phyloP scores from a whole-genome alignment of 2,113 vertebrate genomes.

The Merops nubicus region DNA sequence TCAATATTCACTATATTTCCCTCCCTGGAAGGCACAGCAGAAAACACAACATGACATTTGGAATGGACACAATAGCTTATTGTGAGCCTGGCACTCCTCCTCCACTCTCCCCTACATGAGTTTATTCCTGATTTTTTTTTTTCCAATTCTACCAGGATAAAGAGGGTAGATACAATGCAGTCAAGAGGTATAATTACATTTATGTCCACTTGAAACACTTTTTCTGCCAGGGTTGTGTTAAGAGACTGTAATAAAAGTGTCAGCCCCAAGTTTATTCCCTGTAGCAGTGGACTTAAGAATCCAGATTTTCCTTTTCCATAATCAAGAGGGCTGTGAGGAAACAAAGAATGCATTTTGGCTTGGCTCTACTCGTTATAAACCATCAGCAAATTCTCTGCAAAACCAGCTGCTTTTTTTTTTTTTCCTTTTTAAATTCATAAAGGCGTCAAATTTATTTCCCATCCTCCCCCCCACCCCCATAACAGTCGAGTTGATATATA shows the following conservation, averaged over 20 bases:
- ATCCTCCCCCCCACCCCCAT: slow-evolving; percentile 67
- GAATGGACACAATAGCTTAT: not conserved
- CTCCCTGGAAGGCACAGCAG: not conserved
- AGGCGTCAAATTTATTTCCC: slow-evolving; percentile 74
- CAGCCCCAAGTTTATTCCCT: not conserved
- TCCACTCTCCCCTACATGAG: not conserved
- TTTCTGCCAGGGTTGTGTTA: not conserved
- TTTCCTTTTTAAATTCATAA: slow-evolving; percentile 69
- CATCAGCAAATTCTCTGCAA: slow-evolving; percentile 85
- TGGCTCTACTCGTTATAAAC: slow-evolving; percentile 76
- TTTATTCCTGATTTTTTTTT: not conserved
- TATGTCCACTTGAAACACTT: not conserved
- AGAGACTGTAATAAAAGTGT: not conserved
- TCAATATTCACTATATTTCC: not conserved
- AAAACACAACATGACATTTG: not conserved
- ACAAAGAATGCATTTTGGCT: slow-evolving; percentile 69
- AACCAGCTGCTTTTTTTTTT: slow-evolving; percentile 91
- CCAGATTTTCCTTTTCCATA: not conserved
- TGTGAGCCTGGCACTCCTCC: not conserved
- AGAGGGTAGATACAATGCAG: not conserved
- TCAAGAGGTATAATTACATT: not conserved
- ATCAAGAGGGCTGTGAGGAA: slow-evolving; percentile 37
- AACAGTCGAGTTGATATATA: slow-evolving; percentile 84
- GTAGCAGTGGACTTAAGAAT: not conserved
- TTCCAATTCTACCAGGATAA: not conserved